Evolutionary conservation across 2,113 vertebrate species (phyloP).

Genomic region (Muscicapa adusta): DNA sequence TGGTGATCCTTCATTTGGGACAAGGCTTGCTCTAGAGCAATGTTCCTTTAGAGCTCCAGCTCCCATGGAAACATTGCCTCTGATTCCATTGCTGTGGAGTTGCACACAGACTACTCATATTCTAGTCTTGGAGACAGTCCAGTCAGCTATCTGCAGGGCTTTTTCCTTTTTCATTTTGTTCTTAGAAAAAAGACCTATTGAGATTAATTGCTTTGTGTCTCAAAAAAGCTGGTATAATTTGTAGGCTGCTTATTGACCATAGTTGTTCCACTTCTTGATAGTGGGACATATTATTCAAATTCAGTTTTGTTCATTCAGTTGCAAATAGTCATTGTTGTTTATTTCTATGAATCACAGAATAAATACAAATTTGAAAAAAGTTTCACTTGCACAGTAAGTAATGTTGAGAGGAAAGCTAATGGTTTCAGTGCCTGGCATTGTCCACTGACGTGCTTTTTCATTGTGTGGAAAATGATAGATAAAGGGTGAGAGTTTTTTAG

Average conservation of each 20-base stretch:
- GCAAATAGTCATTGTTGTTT: background rate
- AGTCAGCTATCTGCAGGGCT: background rate
- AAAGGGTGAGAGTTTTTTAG: background rate
- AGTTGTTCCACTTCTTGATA: background rate
- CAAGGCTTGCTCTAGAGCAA: background rate
- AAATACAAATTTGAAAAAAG: background rate
- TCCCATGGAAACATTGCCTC: background rate
- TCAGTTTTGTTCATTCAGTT: background rate
- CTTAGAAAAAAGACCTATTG: background rate
- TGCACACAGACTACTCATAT: background rate
- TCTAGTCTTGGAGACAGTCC: background rate
- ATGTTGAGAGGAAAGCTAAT: background rate
- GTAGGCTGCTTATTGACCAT: background rate
- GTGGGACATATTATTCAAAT: background rate
- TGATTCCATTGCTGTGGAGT: background rate
- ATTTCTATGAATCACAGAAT: background rate
- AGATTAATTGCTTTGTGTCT: background rate
- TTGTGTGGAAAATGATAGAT: background rate
- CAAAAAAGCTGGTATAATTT: background rate
- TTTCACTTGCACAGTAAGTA: background rate
- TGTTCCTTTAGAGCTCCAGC: background rate
- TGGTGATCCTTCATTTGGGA: accelerated
- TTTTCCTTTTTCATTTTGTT: background rate
- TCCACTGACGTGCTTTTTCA: accelerated
- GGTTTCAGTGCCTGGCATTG: background rate